phyloP scores from a whole-genome alignment of 2,113 vertebrate species.

The Abramis brama region DNA sequence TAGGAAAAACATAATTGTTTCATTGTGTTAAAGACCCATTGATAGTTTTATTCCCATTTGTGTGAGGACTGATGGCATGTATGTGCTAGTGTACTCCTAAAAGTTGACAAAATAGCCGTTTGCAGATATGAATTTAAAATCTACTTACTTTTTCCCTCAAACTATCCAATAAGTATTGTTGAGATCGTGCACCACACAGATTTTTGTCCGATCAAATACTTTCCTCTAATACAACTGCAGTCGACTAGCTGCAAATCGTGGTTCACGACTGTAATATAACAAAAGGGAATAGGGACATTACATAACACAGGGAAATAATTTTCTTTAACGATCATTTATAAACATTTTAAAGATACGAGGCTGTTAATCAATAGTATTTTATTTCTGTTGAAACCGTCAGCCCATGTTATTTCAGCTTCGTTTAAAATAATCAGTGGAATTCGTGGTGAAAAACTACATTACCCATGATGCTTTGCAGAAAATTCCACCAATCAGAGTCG shows the following conservation, averaged over 20 bases:
- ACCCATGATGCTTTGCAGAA: too few species aligned
- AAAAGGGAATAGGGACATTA: neutral
- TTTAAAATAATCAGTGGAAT: too few species aligned
- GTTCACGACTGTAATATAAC: neutral
- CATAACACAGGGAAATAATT: too few species aligned
- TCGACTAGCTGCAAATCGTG: neutral
- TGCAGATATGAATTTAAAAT: neutral
- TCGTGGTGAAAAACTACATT: too few species aligned
- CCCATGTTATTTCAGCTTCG: too few species aligned
- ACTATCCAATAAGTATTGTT: neutral
- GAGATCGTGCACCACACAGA: too few species aligned
- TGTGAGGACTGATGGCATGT: neutral
- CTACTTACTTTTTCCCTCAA: neutral
- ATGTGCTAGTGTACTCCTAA: neutral
- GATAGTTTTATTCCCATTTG: neutral
- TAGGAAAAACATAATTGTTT: slow-evolving; percentile 8
- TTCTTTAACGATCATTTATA: too few species aligned
- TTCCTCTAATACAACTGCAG: neutral
- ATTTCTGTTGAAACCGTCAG: too few species aligned
- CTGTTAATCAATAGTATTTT: too few species aligned
- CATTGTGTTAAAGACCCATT: neutral
- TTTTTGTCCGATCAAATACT: neutral
- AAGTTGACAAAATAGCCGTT: neutral
- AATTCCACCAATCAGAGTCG: too few species aligned
- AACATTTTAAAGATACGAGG: too few species aligned